These are phyloP conservation scores for Flabesymbios commensalis DNA, from an alignment of 2,888 invertebrate species.

Conservation along the genomic window DNA sequence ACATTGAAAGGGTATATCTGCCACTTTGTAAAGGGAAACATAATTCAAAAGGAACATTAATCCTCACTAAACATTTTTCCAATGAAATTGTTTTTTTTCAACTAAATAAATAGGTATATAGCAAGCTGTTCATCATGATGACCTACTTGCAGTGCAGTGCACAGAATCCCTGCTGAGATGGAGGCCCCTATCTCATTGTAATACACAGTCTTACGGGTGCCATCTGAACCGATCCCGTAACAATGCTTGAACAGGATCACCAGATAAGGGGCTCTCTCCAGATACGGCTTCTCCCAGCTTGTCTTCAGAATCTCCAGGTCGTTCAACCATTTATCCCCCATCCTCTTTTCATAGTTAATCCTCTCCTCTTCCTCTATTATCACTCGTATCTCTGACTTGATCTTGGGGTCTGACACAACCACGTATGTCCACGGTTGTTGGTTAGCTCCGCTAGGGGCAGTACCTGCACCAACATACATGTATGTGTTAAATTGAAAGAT, in stretches of 20 bases:
- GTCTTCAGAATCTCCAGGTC: slow-evolving; percentile 70
- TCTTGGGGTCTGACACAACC: slow-evolving; percentile 69
- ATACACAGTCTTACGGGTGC: slow-evolving; percentile 79
- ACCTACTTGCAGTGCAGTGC: slow-evolving; percentile 81
- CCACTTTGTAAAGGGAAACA: too few species aligned
- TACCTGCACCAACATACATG: too few species aligned
- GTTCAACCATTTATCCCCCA: slow-evolving; percentile 72
- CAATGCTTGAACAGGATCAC: slow-evolving; percentile 84
- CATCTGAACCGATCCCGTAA: slow-evolving; percentile 72
- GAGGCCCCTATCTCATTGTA: slow-evolving; percentile 88
- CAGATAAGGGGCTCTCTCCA: slow-evolving; percentile 83
- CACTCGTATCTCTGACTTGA: slow-evolving; percentile 70
- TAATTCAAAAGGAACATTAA: too few species aligned
- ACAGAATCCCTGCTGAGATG: slow-evolving; percentile 80
- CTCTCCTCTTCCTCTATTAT: slow-evolving; percentile 88
- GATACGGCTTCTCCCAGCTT: slow-evolving; percentile 79
- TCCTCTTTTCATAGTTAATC: slow-evolving; percentile 71
- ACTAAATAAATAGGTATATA: too few species aligned
- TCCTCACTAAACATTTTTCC: too few species aligned
- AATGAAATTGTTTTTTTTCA: too few species aligned
- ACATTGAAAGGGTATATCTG: too few species aligned
- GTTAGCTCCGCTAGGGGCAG: slow-evolving; percentile 91
- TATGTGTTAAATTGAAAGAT: too few species aligned
- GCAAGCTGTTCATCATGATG: too few species aligned
- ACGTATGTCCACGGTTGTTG: slow-evolving; percentile 94